These are phyloP conservation scores for Sparus aurata DNA, from an alignment of 2,797 vertebrate genomes.

Conservation along the genomic window DNA sequence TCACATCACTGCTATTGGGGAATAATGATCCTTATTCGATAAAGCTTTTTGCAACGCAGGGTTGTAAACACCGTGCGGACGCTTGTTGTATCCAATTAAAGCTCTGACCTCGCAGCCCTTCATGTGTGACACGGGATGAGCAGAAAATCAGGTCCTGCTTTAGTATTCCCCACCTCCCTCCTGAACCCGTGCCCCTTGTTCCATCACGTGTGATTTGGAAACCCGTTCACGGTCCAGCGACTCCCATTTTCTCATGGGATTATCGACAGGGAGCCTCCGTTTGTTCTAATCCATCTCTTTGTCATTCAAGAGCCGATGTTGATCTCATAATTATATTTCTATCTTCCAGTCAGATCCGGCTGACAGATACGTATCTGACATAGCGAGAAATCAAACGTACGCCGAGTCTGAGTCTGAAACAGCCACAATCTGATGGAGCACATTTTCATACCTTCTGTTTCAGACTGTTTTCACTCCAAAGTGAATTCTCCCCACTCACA, in stretches of 20 bases:
- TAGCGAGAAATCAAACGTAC: conserved; percentile 31
- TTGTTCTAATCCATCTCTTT: conserved; percentile 81
- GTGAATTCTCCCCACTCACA: conserved; percentile 36
- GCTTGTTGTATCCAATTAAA: conserved; percentile 60
- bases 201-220: conserved; percentile 79
- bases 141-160: conserved; percentile 66
- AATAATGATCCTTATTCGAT: conserved; percentile 54
- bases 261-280: conserved; percentile 74
- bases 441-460: conserved; percentile 8
- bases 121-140: conserved; percentile 51
- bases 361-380: conserved; percentile 60
- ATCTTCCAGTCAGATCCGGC: conserved; percentile 52
- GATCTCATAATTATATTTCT: conserved; percentile 76
- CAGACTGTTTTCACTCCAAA: conserved; percentile 13
- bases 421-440: conserved; percentile 8
- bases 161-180: conserved; percentile 63
- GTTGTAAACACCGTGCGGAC: conserved; percentile 55
- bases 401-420: neutral
- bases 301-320: conserved; percentile 74
- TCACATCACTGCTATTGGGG: conserved; percentile 23
- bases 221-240: conserved; percentile 74
- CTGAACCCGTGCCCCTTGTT: conserved; percentile 69
- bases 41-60: conserved; percentile 25
- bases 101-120: conserved; percentile 53
- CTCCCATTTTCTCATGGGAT: conserved; percentile 79